Percentiles rank a stretch among this genome's conserved stretches.
phyloP scores from a whole-genome alignment of 2,888 invertebrate species.

The Drosophila lutescens region DNA sequence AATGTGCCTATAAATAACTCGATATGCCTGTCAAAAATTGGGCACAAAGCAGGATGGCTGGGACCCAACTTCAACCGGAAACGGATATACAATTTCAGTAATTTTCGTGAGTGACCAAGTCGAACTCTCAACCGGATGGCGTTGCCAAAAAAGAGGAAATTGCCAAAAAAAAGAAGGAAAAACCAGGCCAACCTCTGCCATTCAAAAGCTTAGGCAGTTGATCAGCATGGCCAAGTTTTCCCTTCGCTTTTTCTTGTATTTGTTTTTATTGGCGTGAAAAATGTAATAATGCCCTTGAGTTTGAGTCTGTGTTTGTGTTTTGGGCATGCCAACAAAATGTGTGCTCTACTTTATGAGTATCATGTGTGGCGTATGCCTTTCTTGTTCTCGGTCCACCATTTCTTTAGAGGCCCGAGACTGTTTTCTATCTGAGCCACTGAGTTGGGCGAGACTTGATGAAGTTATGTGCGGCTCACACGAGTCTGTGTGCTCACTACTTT shows the following conservation, averaged over 20 bases:
- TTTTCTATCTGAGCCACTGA: constrained; percentile 30
- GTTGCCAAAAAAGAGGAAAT: constrained; percentile 56
- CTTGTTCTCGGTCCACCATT: constrained; percentile 23
- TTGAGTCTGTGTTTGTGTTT: constrained; percentile 11
- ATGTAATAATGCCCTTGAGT: constrained; percentile 65
- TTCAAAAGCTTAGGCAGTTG: constrained; percentile 55
- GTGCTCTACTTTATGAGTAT: constrained; percentile 34
- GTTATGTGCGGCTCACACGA: constrained; percentile 55
- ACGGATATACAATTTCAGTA: constrained; percentile 77
- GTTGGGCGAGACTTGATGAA: constrained; percentile 58
- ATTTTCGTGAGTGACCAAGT: constrained; percentile 71
- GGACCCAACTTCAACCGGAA: constrained; percentile 61
- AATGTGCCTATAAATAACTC: constrained; percentile 53
- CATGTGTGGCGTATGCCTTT: constrained; percentile 36
- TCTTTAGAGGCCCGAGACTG: constrained; percentile 24
- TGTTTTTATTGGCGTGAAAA: constrained; percentile 80
- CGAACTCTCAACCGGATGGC: constrained; percentile 26
- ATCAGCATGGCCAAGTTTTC: constrained; percentile 36
- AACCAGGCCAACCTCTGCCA: constrained; percentile 25
- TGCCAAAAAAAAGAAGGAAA: constrained; percentile 49
- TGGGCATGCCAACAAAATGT: constrained; percentile 37
- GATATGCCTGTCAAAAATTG: constrained; percentile 45
- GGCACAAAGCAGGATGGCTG: constrained; percentile 17
- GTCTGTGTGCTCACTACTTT: constrained; percentile 1
- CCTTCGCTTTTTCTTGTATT: constrained; percentile 63